Percentiles rank a stretch among this genome's conserved stretches.
phyloP scores from a whole-genome alignment of 1,140 invertebrate genomes.

The Littorina saxatilis region DNA sequence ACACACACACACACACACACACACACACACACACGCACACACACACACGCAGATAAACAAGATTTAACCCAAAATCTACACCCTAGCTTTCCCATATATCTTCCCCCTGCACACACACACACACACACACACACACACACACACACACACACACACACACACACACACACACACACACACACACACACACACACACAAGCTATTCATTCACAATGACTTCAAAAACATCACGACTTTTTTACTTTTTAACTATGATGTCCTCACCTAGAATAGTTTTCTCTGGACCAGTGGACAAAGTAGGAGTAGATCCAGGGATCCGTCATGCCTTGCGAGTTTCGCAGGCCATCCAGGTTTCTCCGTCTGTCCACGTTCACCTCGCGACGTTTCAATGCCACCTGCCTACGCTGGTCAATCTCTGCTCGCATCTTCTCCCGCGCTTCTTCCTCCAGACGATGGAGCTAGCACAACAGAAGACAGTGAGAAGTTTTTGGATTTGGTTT shows the following conservation, averaged over 20 bases:
- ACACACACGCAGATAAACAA: background rate
- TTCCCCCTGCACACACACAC: background rate
- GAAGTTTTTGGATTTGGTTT: no score
- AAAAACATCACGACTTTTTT: no score
- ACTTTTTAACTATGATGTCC: no score
- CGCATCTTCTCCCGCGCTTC: conserved; percentile 61
- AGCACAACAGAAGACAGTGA: background rate
- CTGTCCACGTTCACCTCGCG: conserved; percentile 67
- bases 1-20: conserved; percentile 9
- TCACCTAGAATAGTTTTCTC: conserved; percentile 68
- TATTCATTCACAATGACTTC: no score
- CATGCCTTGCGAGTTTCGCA: conserved; percentile 65
- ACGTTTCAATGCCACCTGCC: conserved; percentile 52
- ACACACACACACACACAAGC: no score
- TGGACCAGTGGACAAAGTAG: conserved; percentile 70
- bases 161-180: no score
- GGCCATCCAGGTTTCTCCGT: conserved; percentile 54
- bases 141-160: no score
- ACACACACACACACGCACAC: background rate
- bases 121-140: background rate
- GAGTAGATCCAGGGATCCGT: conserved; percentile 68
- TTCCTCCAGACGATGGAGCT: conserved; percentile 65
- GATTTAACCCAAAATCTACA: no score
- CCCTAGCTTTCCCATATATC: no score
- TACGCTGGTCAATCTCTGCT: conserved; percentile 56